Evolutionary conservation across 2,888 invertebrate species (phyloP).

Genomic region (Marasmarcha lunaedactyla): DNA sequence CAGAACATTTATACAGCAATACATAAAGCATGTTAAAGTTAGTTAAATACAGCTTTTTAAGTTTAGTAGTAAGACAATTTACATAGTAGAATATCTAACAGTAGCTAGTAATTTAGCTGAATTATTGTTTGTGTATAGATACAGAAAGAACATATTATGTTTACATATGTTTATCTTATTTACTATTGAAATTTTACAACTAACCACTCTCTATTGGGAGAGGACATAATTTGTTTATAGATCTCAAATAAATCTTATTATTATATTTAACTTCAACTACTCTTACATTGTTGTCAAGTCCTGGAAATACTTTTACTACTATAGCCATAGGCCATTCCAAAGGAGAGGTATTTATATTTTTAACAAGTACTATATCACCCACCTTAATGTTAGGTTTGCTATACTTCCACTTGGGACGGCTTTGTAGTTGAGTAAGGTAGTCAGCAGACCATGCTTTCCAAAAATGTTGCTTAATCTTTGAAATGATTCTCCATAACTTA

Average conservation of each 20-base stretch:
- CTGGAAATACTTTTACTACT: slow-evolving; percentile 6
- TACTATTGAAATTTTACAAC: background rate
- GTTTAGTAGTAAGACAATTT: background rate
- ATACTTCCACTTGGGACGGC: slow-evolving; percentile 12
- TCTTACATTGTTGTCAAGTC: slow-evolving; percentile 5
- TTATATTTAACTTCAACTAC: slow-evolving; percentile 6
- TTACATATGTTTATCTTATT: background rate
- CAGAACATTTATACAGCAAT: background rate
- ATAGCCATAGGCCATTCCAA: slow-evolving; percentile 8
- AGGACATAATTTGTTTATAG: slow-evolving; percentile 6
- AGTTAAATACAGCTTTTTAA: background rate
- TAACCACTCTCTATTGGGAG: slow-evolving; percentile 3
- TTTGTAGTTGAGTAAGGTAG: slow-evolving; percentile 9
- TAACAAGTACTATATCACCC: slow-evolving; percentile 10
- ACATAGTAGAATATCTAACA: background rate
- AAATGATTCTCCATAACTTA: slow-evolving; percentile 8
- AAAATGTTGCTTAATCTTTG: slow-evolving; percentile 9
- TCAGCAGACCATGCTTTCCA: slow-evolving; percentile 11
- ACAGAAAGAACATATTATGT: background rate
- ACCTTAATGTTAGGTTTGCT: slow-evolving; percentile 7
- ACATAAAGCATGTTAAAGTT: background rate
- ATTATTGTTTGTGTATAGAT: background rate
- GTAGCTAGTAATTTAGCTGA: background rate
- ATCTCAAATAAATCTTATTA: slow-evolving; percentile 6
- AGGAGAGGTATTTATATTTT: slow-evolving; percentile 2